Evolutionary conservation across 2,888 invertebrate species (phyloP).

Genomic region (Chaetogeoica ovagalla): DNA sequence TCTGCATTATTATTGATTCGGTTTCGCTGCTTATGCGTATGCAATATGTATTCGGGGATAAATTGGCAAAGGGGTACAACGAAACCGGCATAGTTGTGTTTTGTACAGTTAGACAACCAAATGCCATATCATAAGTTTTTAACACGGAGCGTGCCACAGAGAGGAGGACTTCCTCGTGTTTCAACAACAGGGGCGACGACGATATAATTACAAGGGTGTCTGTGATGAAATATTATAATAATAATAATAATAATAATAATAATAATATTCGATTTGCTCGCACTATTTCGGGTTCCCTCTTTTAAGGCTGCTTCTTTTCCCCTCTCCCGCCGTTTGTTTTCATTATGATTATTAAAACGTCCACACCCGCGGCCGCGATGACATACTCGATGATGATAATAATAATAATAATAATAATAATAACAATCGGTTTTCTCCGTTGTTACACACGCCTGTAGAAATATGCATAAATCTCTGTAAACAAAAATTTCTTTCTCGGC

Average conservation of each 20-base stretch:
- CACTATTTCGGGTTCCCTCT: slow-evolving; percentile 41
- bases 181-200: slow-evolving; percentile 48
- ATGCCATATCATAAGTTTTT: slow-evolving; percentile 52
- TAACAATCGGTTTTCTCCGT: slow-evolving; percentile 26
- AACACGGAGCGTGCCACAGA: slow-evolving; percentile 16
- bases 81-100: neutral
- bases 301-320: slow-evolving; percentile 21
- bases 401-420: too few relatives aligned
- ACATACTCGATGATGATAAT: slow-evolving; percentile 37
- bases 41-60: slow-evolving; percentile 13
- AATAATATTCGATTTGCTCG: slow-evolving; percentile 45
- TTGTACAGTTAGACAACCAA: slow-evolving; percentile 31
- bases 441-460: slow-evolving; percentile 13
- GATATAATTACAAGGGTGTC: slow-evolving; percentile 50
- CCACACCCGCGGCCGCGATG: slow-evolving; percentile 30
- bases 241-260: slow-evolving; percentile 35
- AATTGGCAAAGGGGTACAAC: neutral
- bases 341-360: slow-evolving; percentile 51
- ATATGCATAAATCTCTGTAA: slow-evolving; percentile 11
- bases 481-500: neutral
- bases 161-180: slow-evolving; percentile 42
- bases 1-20: slow-evolving; percentile 6
- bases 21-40: neutral
- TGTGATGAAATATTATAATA: slow-evolving; percentile 19
- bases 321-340: too few relatives aligned